Evolutionary conservation across 2,797 vertebrate genomes (phyloP), one percentile per base, ranked within the genome.

Genomic region (Micromesistius poutassou): DNA sequence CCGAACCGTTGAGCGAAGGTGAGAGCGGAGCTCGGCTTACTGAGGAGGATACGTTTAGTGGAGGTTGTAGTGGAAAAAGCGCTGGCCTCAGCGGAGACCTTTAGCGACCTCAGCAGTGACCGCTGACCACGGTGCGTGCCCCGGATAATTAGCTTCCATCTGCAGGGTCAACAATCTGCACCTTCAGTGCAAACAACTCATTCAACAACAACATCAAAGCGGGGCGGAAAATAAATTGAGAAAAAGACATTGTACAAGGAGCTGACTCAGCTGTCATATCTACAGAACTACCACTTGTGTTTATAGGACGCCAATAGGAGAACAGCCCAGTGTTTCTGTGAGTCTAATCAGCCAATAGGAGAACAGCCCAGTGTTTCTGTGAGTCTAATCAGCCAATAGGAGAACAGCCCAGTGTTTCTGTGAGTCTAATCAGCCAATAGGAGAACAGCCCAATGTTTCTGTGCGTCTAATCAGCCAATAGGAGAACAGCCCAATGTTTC

Each of bases 171-270:
- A 31, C 72, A 40, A 13, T 33, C 74, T 62, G 42, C 72, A 73
- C 71, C 77, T 76, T 80, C 78, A 82, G 78, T 77, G 14, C 35
- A 55, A 66, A 38, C 33, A 81, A 25, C 16, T 28, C 74, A 81
- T 30, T 38, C 0, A 1, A 19, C 30, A 19, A 55, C 50, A 62
- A 62, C 55, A 62, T 22, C 55, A 62, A n/a, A 62, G 46, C 13
- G 22, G 46, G n/a, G n/a, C n/a, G n/a, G 55, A 62, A 62, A 62
- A n/a, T n/a, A 25, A 50, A 46, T 14, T 14, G 46, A 12, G 46
- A 50, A 5, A 42, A 42, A n/a, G 14, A 16, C 22, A n/a, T 62
- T 62, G 55, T 25, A n/a, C 2, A n/a, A 25, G 55, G 55, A 62
- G 55, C 55, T 62, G 55, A 62, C 55, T 62, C n/a, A 25, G 55